Base-by-base conservation (phyloP, 2,888 invertebrate species). In the Dryadula phaetusa region DNA sequence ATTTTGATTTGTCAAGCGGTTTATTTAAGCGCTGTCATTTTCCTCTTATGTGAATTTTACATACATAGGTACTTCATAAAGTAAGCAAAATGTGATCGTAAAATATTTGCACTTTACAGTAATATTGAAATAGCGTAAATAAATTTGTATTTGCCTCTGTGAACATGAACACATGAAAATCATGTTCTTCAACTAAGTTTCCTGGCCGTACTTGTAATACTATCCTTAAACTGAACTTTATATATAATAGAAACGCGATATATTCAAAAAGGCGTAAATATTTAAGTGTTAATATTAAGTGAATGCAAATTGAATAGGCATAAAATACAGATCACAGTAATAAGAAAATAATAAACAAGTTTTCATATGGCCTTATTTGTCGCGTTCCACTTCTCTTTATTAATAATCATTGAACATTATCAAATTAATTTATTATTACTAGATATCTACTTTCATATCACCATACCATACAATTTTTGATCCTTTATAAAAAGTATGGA, bases 311-410 rank as follows among this genome's bases (percentile, higher is more conserved):
- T 28, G 52, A 52, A 52, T 52, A 8, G 7, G 5, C 16, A 52
- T 52, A 52, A 52, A 52, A 52, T 49, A 25, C 25, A 49, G n/a
- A 52, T 52, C 16, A 52, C 5, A 32, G 28, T 32, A 52, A 52
- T 52, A 52, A 52, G 28, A 52, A 52, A 32, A 52, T 28, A 52
- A 28, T 52, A 28, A 52, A 52, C 28, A 52, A 52, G 28, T 52
- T 52, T 37, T 52, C 16, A 28, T 28, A 28, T 52, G 3, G 28
- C 10, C 28, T 28, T 28, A 52, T 52, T 18, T 32, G 28, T 28
- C 10, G 28, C 12, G 4, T 16, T n/a, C 25, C 16, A 10, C 28
- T 49, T 28, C 25, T 49, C 6, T 16, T 2, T n/a, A 25, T 49
- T 25, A 49, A 25, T 49, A 49, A 49, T n/a, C 1, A 49, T 5